Conservation (phyloP, 2,113 vertebrate genomes). For the Colaptes auratus region DNA sequence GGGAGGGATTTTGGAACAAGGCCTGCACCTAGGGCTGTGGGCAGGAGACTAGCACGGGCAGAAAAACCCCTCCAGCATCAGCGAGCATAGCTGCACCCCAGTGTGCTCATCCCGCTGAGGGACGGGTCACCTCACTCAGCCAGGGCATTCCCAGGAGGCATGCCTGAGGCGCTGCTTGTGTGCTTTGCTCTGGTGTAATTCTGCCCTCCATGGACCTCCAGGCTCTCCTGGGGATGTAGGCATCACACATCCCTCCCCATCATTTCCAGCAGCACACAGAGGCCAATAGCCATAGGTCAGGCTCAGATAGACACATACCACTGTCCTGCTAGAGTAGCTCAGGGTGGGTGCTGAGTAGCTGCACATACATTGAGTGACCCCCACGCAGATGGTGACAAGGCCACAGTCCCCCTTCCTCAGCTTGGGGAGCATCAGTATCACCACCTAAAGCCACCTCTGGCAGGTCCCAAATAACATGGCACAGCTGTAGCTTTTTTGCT, state of each 20-base stretch:
- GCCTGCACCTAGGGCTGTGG: accelerated
- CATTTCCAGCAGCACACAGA: neutral
- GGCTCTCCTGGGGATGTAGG: neutral
- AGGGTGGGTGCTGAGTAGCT: neutral
- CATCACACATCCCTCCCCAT: neutral
- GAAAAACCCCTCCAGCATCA: accelerated
- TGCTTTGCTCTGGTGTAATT: neutral
- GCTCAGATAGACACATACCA: accelerated
- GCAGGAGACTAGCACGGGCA: neutral
- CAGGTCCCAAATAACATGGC: neutral
- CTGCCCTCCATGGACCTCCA: neutral
- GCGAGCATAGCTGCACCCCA: accelerated
- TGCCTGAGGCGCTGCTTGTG: accelerated
- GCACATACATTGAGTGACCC: neutral
- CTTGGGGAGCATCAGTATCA: neutral
- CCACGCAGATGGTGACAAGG: accelerated
- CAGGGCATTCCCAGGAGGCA: accelerated
- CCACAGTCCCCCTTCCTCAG: neutral
- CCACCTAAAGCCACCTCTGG: neutral
- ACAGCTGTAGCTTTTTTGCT: neutral
- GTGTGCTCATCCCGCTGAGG: neutral
- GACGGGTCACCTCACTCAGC: accelerated
- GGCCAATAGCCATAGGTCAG: neutral
- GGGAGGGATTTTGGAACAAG: conserved; percentile 21
- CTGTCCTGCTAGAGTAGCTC: neutral